Conservation (phyloP, 2,888 invertebrate species). For the Sylvicola cinctus region DNA sequence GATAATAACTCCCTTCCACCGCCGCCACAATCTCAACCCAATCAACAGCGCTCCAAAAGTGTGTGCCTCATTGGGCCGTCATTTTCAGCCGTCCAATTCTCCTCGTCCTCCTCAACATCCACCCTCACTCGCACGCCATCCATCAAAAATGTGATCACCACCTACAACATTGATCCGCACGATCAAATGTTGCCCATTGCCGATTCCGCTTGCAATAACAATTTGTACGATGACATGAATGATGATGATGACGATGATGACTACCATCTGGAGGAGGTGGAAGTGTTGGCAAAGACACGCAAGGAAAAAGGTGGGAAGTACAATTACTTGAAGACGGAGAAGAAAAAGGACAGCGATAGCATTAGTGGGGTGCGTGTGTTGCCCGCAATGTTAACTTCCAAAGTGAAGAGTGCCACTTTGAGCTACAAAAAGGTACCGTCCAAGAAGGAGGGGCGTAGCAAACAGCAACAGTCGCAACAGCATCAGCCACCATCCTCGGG, state of each 20-base stretch:
- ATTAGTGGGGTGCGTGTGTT: slow-evolving; percentile 12
- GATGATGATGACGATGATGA: slow-evolving; percentile 20
- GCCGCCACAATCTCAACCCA: neutral
- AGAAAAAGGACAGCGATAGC: slow-evolving; percentile 19
- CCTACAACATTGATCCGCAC: slow-evolving; percentile 1
- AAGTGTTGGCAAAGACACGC: slow-evolving; percentile 10
- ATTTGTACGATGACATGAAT: slow-evolving; percentile 6
- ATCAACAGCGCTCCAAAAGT: neutral
- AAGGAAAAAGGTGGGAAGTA: slow-evolving; percentile 7
- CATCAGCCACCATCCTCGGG: slow-evolving; percentile 13
- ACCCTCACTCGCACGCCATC: neutral
- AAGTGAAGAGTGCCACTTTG: slow-evolving; percentile 17
- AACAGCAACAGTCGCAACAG: slow-evolving; percentile 12
- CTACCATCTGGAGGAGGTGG: slow-evolving; percentile 18
- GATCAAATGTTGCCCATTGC: slow-evolving; percentile 18
- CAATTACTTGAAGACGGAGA: neutral
- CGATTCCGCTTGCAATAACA: slow-evolving; percentile 14
- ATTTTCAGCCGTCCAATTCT: neutral
- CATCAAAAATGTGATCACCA: slow-evolving; percentile 4
- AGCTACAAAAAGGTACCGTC: slow-evolving; percentile 20
- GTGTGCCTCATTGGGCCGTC: too few relatives aligned
- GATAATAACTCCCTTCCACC: neutral
- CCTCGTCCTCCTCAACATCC: neutral
- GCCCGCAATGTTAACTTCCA: slow-evolving; percentile 23
- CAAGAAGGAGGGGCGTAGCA: slow-evolving; percentile 2